Evolutionary conservation across 2,888 invertebrate species (phyloP), one percentile per base, ranked within the genome.

Genomic region (Metacarcinus magister): DNA sequence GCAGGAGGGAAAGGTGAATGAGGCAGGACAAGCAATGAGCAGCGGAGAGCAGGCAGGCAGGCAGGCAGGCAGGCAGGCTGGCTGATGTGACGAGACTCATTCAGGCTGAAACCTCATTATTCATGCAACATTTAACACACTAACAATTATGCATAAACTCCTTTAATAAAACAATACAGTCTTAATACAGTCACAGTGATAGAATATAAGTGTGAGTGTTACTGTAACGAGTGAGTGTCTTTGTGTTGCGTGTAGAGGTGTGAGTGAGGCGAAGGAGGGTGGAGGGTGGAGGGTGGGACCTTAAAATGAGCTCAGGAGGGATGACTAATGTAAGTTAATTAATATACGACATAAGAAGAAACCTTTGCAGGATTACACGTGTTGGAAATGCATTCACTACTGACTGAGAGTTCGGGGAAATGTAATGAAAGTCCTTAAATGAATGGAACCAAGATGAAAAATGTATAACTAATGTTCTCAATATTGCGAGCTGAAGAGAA

Each of bases 301-400:
- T 67, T 67, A 67, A n/a, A 67, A 67, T 67, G 67, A 67, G n/a
- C n/a, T 4, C 19, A 32, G 82, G 32, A 82, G 28, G 82, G 4
- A 82, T 82, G 82, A 32, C 82, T 82, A 82, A 82, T 82, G 82
- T 82, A 82, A 82, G 82, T 82, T 82, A 32, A 82, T 82, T 82
- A 82, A 82, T 32, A 82, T 32, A 82, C 28, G 82, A 82, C 82
- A 32, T 82, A 7, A 82, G 82, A 82, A 82, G 13, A n/a, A n/a
- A n/a, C n/a, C 82, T 32, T 28, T 28, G 19, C 82, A 32, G 32
- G 82, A 82, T 82, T 82, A 23, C 32, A 32, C 7, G 32, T 8
- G 82, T 32, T 13, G 32, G 32, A 13, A 82, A 82, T 32, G 10
- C 82, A 28, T 32, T 82, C 82, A 32, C 82, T 32, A 32, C 82